Base-by-base conservation (phyloP, 1,140 invertebrate genomes). In the Lepidotrigona ventralis region DNA sequence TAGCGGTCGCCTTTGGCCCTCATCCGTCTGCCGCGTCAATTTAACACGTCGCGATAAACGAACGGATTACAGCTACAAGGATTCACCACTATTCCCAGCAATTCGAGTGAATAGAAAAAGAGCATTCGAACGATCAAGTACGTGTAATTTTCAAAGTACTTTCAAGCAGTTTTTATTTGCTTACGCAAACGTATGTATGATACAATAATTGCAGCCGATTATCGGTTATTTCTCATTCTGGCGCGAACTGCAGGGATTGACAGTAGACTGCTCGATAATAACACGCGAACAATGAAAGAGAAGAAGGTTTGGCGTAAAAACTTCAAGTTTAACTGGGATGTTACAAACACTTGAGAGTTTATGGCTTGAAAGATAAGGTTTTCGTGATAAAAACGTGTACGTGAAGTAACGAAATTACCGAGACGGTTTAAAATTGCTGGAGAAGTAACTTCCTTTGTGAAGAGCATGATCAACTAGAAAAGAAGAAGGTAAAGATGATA, bases 1-100 rank as follows among this genome's bases (percentile, higher is more conserved):
- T 75, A 72, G 73, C 19, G 63, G 39, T 39, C 76, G 75, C n/a
- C 51, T 51, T 74, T 85, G 60, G 81, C 26, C 1, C 8, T 64
- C 1, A 29, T 64, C 1, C 26, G 26, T 64, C n/a, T 26, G 15
- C 26, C 15, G 1, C 29, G 63, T 64, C 63, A 29, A 29, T 26
- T 64, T 17, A 26, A 64, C 26, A 29, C 8, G 15, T 29, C 17
- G 26, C 15, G 26, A 29, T 26, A 29, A 64, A 64, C 8, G 23
- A 60, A 2, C 11, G 23, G 21, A 60, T 60, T 23, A 19, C 58
- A 12, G 58, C 23, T n/a, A 23, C 6, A 0, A 12, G 11, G 1
- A 60, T 60, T 60, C 58, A n/a, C 23, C 23, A 23, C 1, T 11
- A 19, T 60, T 60, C 14, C 23, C 58, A 60, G 3, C 58, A 23